Evolutionary conservation across 2,797 vertebrate species (phyloP).

Genomic region (Coregonus sp.): DNA sequence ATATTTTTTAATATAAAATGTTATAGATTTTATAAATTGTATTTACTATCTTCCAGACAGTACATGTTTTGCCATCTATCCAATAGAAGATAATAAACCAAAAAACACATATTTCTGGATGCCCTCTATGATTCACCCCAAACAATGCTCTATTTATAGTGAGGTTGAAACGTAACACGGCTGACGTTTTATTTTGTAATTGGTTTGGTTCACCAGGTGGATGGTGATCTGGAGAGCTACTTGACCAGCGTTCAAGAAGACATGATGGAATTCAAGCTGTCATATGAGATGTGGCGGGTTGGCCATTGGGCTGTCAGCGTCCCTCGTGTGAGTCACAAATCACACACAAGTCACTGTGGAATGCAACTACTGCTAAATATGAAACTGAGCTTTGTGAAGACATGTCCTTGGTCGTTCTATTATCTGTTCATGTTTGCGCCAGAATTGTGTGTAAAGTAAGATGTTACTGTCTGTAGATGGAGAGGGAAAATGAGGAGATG

Average conservation of each 20-base stretch:
- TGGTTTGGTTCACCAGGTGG: slow-evolving; percentile 58
- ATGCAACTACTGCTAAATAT: slow-evolving; percentile 37
- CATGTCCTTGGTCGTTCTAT: slow-evolving; percentile 41
- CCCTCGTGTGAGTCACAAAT: slow-evolving; percentile 67
- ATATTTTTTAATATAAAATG: no score
- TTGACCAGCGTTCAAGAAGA: slow-evolving; percentile 67
- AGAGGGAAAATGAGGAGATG: slow-evolving; percentile 58
- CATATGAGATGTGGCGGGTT: slow-evolving; percentile 79
- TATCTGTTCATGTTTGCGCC: slow-evolving; percentile 47
- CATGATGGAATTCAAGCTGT: slow-evolving; percentile 79
- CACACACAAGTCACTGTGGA: slow-evolving; percentile 14
- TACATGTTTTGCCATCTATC: no score
- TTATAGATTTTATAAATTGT: no score
- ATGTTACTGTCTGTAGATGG: slow-evolving; percentile 57
- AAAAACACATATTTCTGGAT: no score
- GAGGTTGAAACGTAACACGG: slow-evolving; percentile 26
- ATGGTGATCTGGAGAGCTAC: slow-evolving; percentile 66
- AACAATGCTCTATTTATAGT: no score
- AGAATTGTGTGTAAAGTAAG: background rate
- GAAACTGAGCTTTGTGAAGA: slow-evolving; percentile 31
- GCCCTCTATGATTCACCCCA: no score
- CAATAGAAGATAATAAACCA: no score
- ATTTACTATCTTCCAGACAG: no score
- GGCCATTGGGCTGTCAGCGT: slow-evolving; percentile 76
- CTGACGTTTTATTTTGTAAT: slow-evolving; percentile 23